phyloP scores from a whole-genome alignment of 2,888 invertebrate genomes.

The Lasioglossum oenotherae region DNA sequence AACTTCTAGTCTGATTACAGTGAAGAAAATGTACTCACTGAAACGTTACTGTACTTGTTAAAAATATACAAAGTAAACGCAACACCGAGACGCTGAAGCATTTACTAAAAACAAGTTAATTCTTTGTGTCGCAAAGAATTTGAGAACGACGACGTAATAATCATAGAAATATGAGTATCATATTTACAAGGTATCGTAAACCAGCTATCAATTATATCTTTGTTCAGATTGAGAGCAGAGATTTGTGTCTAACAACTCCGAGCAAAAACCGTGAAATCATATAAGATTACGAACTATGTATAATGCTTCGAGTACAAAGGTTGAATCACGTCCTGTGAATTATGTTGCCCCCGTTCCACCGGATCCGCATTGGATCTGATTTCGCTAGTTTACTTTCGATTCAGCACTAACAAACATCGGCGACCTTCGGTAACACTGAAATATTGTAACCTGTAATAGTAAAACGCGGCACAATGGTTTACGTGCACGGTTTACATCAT shows the following conservation, averaged over 20 bases:
- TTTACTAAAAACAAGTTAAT: not conserved
- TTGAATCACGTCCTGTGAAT: slow-evolving; percentile 33
- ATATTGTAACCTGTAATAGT: not conserved
- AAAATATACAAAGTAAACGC: not conserved
- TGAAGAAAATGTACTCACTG: not conserved
- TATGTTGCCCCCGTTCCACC: slow-evolving; percentile 20
- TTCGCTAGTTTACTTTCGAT: slow-evolving; percentile 27
- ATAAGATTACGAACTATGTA: slow-evolving; percentile 9
- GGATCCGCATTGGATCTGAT: slow-evolving; percentile 22
- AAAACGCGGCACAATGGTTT: not conserved
- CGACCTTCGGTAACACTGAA: slow-evolving; percentile 4
- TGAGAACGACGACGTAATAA: not conserved
- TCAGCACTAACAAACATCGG: slow-evolving; percentile 8
- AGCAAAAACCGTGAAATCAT: not conserved
- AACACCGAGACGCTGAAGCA: not conserved
- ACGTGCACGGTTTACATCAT: not conserved
- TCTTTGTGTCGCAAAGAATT: not conserved
- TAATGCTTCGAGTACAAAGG: slow-evolving; percentile 17
- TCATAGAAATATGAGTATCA: not conserved
- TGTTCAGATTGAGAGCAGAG: not conserved
- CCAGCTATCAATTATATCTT: not conserved
- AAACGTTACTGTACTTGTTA: not conserved
- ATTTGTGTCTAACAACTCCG: not conserved
- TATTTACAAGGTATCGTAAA: not conserved
- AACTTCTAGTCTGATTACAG: not conserved